Conservation (phyloP, 2,113 vertebrate genomes). For the Fregetta grallaria region DNA sequence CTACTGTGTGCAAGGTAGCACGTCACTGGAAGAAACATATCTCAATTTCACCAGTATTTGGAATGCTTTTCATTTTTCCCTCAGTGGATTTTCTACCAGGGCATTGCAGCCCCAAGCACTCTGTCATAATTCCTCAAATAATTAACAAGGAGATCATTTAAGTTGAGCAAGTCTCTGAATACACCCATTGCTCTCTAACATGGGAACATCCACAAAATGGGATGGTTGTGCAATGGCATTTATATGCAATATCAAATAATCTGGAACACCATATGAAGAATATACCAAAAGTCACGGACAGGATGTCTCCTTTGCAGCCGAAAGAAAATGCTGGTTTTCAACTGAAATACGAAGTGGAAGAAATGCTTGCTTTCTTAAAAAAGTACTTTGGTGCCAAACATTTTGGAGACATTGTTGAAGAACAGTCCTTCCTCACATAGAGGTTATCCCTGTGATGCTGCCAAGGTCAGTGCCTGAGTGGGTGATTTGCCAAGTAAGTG, state of each 20-base stretch:
- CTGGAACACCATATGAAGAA: conserved; percentile 29
- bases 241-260: background rate
- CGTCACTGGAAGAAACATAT: background rate
- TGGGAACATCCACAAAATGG: conserved; percentile 15
- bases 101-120: background rate
- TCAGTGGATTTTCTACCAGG: background rate
- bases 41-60: background rate
- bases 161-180: conserved; percentile 17
- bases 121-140: conserved; percentile 7
- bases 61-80: background rate
- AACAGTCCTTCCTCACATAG: conserved; percentile 67
- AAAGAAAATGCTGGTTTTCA: conserved; percentile 24
- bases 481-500: conserved; percentile 74
- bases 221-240: conserved; percentile 25
- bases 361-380: conserved; percentile 47
- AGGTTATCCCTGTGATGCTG: conserved; percentile 66
- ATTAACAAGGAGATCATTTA: conserved; percentile 23
- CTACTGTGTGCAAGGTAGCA: background rate
- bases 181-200: background rate
- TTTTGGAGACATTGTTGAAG: conserved; percentile 67
- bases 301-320: conserved; percentile 2
- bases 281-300: conserved; percentile 1
- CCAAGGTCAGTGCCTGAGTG: conserved; percentile 63
- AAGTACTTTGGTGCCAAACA: conserved; percentile 36
- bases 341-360: background rate